Percentiles rank a stretch among this genome's conserved stretches.
phyloP scores from a whole-genome alignment of 2,113 vertebrate genomes.

The Piprites chloris region DNA sequence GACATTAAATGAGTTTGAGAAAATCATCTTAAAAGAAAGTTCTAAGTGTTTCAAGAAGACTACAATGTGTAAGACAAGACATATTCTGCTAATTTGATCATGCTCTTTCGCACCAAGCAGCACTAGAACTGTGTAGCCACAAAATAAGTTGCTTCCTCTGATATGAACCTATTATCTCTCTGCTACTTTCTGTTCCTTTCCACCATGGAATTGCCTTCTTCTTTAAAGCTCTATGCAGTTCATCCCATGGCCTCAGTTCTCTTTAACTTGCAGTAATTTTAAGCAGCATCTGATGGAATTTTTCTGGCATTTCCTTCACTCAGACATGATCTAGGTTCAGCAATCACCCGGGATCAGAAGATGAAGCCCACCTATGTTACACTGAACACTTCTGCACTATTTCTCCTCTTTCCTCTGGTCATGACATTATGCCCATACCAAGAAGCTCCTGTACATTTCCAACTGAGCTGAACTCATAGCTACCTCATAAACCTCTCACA shows the following conservation, averaged over 20 bases:
- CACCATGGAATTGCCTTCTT: background rate
- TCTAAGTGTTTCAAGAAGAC: background rate
- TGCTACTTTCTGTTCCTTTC: background rate
- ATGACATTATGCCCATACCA: rapidly evolving
- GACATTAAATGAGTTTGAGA: background rate
- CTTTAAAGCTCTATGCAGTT: background rate
- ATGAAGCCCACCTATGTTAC: background rate
- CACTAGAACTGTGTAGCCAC: background rate
- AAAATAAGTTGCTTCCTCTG: background rate
- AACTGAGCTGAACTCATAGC: background rate
- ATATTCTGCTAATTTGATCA: background rate
- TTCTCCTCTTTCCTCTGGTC: background rate
- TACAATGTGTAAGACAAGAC: background rate
- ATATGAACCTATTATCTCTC: background rate
- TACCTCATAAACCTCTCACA: background rate
- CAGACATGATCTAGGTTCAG: background rate
- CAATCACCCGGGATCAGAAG: background rate
- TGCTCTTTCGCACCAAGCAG: background rate
- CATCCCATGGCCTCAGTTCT: background rate
- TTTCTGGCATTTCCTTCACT: background rate
- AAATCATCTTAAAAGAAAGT: background rate
- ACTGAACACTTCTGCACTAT: rapidly evolving
- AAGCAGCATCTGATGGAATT: background rate
- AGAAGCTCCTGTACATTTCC: rapidly evolving
- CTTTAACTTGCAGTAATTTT: background rate